Evolutionary conservation across 2,888 invertebrate genomes (phyloP).

Genomic region (Papilio demoleus): DNA sequence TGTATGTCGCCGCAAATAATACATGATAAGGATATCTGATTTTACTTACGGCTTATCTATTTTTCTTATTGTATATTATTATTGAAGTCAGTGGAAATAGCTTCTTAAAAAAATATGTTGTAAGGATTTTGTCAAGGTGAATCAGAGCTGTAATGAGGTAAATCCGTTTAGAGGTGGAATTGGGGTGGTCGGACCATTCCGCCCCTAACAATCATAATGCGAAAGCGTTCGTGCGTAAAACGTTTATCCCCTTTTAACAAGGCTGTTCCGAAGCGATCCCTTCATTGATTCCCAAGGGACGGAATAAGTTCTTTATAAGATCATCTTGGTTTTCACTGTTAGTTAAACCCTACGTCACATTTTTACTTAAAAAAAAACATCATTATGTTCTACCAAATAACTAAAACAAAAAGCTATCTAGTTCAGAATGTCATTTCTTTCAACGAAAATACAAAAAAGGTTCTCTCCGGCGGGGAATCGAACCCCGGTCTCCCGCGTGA

Average conservation of each 20-base stretch:
- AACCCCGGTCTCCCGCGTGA: slow-evolving; percentile 85
- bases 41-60: not conserved
- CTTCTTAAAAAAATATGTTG: not conserved
- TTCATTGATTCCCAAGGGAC: slow-evolving; percentile 29
- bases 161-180: slow-evolving; percentile 35
- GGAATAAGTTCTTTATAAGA: slow-evolving; percentile 20
- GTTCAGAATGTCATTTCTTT: not conserved
- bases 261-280: slow-evolving; percentile 33
- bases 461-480: slow-evolving; percentile 80
- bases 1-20: too few relatives aligned
- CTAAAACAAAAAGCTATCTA: too few relatives aligned
- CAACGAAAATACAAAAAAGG: not conserved
- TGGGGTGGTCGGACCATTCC: slow-evolving; percentile 18
- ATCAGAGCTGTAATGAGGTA: slow-evolving; percentile 25
- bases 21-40: too few relatives aligned
- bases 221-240: slow-evolving; percentile 37
- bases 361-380: too few relatives aligned
- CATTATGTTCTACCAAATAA: not conserved
- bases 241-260: slow-evolving; percentile 40
- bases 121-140: slow-evolving; percentile 1
- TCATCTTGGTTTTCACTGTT: not conserved
- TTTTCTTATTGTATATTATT: not conserved
- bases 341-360: not conserved
- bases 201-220: slow-evolving; percentile 34
- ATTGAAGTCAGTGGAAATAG: not conserved